These are phyloP conservation scores for Anabas testudineus DNA, from an alignment of 2,797 vertebrate genomes.

Conservation along the genomic window DNA sequence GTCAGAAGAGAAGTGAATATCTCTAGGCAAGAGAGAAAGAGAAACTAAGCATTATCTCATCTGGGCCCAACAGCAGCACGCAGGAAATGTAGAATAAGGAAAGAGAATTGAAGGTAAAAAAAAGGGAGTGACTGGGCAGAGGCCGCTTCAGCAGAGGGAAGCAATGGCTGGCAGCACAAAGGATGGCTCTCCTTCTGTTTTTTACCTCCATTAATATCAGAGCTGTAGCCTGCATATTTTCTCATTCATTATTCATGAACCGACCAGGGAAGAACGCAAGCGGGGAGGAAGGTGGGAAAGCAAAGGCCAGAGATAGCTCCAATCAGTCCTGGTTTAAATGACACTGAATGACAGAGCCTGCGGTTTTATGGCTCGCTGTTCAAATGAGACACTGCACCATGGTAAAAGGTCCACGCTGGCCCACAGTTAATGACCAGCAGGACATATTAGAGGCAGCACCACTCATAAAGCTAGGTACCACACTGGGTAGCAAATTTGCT, in stretches of 20 bases:
- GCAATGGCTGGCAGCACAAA: constrained; percentile 82
- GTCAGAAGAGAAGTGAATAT: constrained; percentile 45
- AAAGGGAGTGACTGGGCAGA: constrained; percentile 42
- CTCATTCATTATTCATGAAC: constrained; percentile 99
- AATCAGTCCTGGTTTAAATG: constrained; percentile 98
- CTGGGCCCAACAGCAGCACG: constrained; percentile 46
- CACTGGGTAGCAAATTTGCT: constrained; percentile 56
- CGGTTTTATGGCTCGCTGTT: constrained; percentile 90
- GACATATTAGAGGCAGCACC: constrained; percentile 90
- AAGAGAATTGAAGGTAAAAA: constrained; percentile 44
- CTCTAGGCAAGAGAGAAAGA: constrained; percentile 59
- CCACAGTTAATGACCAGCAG: constrained; percentile 93
- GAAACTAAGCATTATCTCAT: constrained; percentile 48
- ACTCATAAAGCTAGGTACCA: constrained; percentile 73
- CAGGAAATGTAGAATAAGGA: constrained; percentile 44
- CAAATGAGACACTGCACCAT: constrained; percentile 85
- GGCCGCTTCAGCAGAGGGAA: constrained; percentile 72
- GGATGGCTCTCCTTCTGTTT: constrained; percentile 85
- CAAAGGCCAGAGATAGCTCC: constrained; percentile 93
- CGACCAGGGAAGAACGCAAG: constrained; percentile 63
- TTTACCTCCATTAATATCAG: constrained; percentile 93
- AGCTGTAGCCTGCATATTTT: constrained; percentile 87
- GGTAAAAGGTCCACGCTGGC: constrained; percentile 91
- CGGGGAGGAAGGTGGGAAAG: constrained; percentile 82
- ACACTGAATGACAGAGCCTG: constrained; percentile 97